phyloP scores from a whole-genome alignment of 2,888 invertebrate genomes.

The Drosophila diplacantha region DNA sequence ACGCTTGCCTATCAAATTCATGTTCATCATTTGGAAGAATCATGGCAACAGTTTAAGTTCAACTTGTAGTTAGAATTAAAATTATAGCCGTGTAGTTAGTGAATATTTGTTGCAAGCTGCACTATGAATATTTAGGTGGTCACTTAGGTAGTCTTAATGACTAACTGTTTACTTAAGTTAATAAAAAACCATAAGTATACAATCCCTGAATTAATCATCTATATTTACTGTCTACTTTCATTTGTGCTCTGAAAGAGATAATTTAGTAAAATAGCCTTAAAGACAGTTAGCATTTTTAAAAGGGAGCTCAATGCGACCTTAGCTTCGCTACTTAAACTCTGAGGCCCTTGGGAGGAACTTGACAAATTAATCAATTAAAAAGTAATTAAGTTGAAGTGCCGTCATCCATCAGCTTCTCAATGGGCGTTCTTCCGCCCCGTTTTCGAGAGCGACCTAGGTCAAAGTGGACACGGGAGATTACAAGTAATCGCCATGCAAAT shows the following conservation, averaged over 20 bases:
- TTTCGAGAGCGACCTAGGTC: constrained; percentile 2
- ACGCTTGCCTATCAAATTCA: not conserved
- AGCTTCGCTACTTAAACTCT: not conserved
- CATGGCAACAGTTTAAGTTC: not conserved
- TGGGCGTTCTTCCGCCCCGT: not conserved
- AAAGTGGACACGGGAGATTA: constrained; percentile 50
- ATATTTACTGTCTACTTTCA: too few relatives aligned
- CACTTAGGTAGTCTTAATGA: not conserved
- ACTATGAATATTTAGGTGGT: not conserved
- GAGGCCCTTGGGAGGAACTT: constrained; percentile 4
- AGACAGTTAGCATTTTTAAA: not conserved
- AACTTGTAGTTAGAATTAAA: not conserved
- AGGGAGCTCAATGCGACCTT: too few relatives aligned
- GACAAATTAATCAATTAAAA: constrained; percentile 56
- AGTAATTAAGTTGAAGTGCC: constrained; percentile 49
- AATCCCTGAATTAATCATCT: not conserved
- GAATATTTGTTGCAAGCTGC: not conserved
- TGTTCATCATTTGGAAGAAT: not conserved
- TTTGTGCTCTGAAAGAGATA: not conserved
- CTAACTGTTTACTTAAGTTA: too few relatives aligned
- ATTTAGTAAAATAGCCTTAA: not conserved
- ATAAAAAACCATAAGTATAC: not conserved
- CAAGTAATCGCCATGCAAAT: constrained; percentile 50
- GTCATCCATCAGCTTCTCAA: constrained; percentile 18
- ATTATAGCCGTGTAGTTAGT: not conserved